These are phyloP conservation scores for Allolobophora icterica DNA, from an alignment of 2,888 invertebrate genomes.

Conservation along the genomic window DNA sequence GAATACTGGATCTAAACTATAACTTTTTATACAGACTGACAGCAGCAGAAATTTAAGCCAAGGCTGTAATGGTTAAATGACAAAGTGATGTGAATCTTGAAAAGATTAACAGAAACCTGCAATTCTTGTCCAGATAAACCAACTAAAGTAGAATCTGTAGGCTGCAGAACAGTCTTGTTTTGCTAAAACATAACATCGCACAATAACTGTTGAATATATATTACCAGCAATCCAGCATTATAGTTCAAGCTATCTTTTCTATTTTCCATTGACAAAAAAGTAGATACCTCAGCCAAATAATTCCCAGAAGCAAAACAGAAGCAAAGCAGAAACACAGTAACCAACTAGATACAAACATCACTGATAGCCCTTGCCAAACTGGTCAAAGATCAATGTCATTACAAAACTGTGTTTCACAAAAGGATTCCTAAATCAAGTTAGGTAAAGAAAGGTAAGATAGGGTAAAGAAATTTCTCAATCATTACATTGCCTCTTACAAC, in stretches of 20 bases:
- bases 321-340: too few species aligned
- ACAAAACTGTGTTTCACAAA: neutral
- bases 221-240: too few species aligned
- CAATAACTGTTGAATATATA: neutral
- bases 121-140: slow-evolving; percentile 53
- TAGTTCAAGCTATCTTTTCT: neutral
- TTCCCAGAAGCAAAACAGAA: neutral
- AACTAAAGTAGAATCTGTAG: slow-evolving; percentile 57
- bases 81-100: neutral
- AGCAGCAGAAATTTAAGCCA: neutral
- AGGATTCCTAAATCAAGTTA: neutral
- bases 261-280: neutral
- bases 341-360: neutral
- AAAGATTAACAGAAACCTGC: slow-evolving; percentile 53
- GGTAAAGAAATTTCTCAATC: neutral
- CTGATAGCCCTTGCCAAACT: too few species aligned
- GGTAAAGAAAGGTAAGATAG: neutral
- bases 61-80: neutral
- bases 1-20: neutral
- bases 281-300: neutral
- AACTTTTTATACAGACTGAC: neutral
- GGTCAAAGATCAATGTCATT: neutral
- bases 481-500: neutral
- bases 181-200: slow-evolving; percentile 49
- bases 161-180: slow-evolving; percentile 49